Evolutionary conservation across 2,797 vertebrate genomes (phyloP).

Genomic region (Sebastes oblongus): DNA sequence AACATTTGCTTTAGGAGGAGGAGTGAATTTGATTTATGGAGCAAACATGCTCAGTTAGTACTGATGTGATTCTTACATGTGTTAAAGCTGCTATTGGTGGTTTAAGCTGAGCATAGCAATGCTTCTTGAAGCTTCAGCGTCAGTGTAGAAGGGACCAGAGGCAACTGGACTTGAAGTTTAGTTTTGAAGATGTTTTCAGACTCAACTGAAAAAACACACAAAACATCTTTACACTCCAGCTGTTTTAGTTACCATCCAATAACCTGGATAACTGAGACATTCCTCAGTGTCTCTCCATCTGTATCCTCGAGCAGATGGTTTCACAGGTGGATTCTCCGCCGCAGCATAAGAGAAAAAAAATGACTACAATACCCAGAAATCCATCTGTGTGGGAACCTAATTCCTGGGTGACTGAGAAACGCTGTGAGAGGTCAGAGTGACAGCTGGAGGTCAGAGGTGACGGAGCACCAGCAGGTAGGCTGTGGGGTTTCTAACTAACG

Average conservation of each 20-base stretch:
- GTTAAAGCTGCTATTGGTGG: neutral
- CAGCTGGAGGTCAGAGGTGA: slow-evolving; percentile 37
- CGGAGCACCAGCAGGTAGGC: slow-evolving; percentile 4
- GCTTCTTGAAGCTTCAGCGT: neutral
- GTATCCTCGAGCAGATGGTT: slow-evolving; percentile 12
- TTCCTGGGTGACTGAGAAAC: slow-evolving; percentile 10
- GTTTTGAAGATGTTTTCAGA: neutral
- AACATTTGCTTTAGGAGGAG: neutral
- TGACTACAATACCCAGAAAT: slow-evolving; percentile 42
- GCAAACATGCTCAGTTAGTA: neutral
- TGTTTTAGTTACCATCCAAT: neutral
- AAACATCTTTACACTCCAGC: neutral
- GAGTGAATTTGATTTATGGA: neutral
- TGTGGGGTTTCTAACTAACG: neutral
- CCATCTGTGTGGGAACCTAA: slow-evolving; percentile 30
- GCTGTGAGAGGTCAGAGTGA: slow-evolving; percentile 20
- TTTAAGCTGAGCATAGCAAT: neutral
- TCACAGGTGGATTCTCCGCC: neutral
- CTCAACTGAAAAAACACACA: neutral
- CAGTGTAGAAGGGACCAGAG: neutral
- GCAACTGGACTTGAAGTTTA: neutral
- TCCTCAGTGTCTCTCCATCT: neutral
- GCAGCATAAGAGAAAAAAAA: neutral
- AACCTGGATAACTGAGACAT: neutral
- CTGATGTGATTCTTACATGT: neutral